phyloP scores from a whole-genome alignment of 2,797 vertebrate species.

The Sebastes trivittatus region DNA sequence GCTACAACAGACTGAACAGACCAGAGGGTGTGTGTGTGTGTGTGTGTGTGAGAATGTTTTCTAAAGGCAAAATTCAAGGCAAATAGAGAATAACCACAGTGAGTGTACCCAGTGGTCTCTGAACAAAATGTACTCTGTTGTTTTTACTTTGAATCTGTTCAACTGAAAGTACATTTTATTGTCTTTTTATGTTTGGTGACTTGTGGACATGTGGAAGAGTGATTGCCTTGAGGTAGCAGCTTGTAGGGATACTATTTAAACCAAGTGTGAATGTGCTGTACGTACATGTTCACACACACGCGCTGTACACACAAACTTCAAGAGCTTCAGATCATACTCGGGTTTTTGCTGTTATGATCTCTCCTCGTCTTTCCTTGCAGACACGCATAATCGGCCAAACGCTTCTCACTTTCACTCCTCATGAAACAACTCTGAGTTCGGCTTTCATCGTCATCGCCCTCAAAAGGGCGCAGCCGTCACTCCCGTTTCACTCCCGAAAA shows the following conservation, averaged over 20 bases:
- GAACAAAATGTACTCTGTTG: conserved; percentile 48
- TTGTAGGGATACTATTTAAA: conserved; percentile 36
- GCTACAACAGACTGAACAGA: conserved; percentile 58
- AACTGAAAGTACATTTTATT: conserved; percentile 3
- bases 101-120: conserved; percentile 20
- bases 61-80: conserved; percentile 21
- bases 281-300: conserved; percentile 10
- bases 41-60: conserved; percentile 9
- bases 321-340: conserved; percentile 22
- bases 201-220: conserved; percentile 6
- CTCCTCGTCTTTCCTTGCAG: conserved; percentile 44
- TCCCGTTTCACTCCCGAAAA: conserved; percentile 68
- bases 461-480: conserved; percentile 54
- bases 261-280: background rate
- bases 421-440: conserved; percentile 53
- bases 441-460: conserved; percentile 65
- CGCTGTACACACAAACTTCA: background rate
- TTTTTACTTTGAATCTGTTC: conserved; percentile 24
- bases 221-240: background rate
- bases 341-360: conserved; percentile 51
- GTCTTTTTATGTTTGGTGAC: conserved; percentile 25
- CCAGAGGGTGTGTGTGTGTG: conserved; percentile 15
- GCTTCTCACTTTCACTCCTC: conserved; percentile 52
- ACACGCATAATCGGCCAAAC: conserved; percentile 57
- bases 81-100: conserved; percentile 38